These are phyloP conservation scores for Triplophysa tibetana DNA, from an alignment of 2,113 vertebrate species.

Conservation along the genomic window DNA sequence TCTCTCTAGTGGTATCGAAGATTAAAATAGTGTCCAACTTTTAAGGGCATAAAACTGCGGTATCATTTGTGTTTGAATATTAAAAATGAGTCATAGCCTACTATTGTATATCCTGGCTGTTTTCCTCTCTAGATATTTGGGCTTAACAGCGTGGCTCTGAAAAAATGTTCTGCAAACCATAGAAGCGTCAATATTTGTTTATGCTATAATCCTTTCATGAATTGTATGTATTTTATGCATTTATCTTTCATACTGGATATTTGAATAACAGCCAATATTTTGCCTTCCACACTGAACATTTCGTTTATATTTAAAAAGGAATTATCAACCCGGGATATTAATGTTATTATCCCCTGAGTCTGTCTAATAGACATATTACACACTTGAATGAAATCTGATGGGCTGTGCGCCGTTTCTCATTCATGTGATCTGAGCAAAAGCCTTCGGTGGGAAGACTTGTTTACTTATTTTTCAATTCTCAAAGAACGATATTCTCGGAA, in stretches of 20 bases:
- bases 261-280: neutral
- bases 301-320: neutral
- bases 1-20: neutral
- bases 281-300: neutral
- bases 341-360: conserved; percentile 10
- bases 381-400: conserved; percentile 22
- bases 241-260: neutral
- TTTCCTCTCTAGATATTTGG: neutral
- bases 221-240: neutral
- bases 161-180: neutral
- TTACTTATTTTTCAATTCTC: conserved; percentile 29
- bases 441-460: conserved; percentile 16
- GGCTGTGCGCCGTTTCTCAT: conserved; percentile 1
- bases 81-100: too few relatives aligned
- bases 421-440: conserved; percentile 40
- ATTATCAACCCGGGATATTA: conserved; percentile 4
- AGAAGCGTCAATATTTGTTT: neutral
- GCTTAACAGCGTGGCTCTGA: neutral
- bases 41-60: neutral
- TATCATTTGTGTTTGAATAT: too few relatives aligned
- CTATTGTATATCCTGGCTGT: too few relatives aligned
- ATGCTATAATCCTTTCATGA: too few relatives aligned
- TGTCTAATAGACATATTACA: conserved; percentile 27
- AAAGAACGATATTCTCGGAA: conserved; percentile 2
- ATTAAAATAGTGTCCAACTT: neutral